Evolutionary conservation across 2,797 vertebrate genomes (phyloP), one percentile per base, ranked within the genome.

Genomic region (Myotis myotis): DNA sequence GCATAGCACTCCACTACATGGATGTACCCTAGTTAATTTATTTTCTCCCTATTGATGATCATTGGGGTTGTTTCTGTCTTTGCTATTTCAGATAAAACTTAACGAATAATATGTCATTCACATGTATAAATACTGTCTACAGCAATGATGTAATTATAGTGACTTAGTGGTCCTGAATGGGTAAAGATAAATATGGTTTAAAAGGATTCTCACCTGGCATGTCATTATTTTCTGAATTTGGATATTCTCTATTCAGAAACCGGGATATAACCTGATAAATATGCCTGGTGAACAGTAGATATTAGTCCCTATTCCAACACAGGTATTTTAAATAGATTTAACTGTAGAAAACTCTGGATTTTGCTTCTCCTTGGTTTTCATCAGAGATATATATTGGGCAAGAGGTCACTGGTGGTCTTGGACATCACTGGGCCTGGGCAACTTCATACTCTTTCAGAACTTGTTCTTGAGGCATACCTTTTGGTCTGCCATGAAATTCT

Each of bases 71-170:
- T 78, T 94, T 88, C 57, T 15, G 3, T 76, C 78, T 92, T 85
- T 86, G 68, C 55, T 91, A 2, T 88, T 87, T n/a, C 38, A 88
- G 64, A 87, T 64, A 75, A 85, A 90, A 55, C 79, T 62, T 82
- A 71, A 41, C 15, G 0, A 74, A 51, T 89, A 86, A 47, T 8
- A 12, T 36, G 17, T 78, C 71, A 57, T 86, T 89, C 83, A 75
- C 36, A 19, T 64, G 20, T 84, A 1, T 33, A 81, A 75, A 71
- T 64, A 68, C n/a, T 64, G 1, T 44, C 16, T 30, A 53, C 2
- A 71, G 28, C 71, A 89, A 6, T 76, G 57, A 41, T 66, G 36
- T 7, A 20, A 13, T 44, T 70, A 53, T 13, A 55, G 44, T 53
- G 20, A 92, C 64, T 72, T 33, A 44, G 23, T 93, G 44, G 15